phyloP scores from a whole-genome alignment of 1,140 invertebrate genomes.

The Matsumurasca onukii region DNA sequence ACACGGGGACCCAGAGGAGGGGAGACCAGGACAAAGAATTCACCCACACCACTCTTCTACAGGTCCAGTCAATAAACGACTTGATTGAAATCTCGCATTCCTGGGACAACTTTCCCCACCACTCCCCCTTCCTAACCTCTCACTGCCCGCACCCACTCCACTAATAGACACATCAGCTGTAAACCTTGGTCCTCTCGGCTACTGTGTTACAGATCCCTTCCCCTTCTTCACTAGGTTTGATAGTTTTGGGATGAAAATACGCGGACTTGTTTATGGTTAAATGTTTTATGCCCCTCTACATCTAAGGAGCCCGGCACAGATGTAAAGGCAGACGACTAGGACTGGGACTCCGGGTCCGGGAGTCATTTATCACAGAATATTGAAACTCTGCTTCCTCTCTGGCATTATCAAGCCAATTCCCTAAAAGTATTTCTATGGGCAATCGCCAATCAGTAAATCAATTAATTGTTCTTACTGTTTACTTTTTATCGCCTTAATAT shows the following conservation, averaged over 20 bases:
- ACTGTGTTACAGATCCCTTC: background rate
- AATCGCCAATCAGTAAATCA: no score
- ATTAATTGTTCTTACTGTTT: no score
- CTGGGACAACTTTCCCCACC: background rate
- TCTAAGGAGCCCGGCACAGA: no score
- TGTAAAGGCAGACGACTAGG: background rate
- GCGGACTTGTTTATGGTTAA: no score
- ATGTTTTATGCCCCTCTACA: no score
- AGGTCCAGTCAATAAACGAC: constrained; percentile 1
- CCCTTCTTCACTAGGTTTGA: background rate
- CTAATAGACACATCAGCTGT: constrained; percentile 16
- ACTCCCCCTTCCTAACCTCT: background rate
- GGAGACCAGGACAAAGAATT: constrained; percentile 2
- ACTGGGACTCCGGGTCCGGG: background rate
- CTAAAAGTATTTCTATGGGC: no score
- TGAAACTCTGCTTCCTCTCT: no score
- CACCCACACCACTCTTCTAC: constrained; percentile 13
- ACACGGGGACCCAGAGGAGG: background rate
- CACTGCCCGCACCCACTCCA: background rate
- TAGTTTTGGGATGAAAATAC: no score
- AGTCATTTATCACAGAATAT: background rate
- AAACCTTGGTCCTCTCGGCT: background rate
- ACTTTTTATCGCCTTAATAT: no score
- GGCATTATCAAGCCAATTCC: no score
- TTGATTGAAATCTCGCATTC: constrained; percentile 23